Evolutionary conservation across 2,797 vertebrate species (phyloP).

Genomic region (Pangasius mekongensis): DNA sequence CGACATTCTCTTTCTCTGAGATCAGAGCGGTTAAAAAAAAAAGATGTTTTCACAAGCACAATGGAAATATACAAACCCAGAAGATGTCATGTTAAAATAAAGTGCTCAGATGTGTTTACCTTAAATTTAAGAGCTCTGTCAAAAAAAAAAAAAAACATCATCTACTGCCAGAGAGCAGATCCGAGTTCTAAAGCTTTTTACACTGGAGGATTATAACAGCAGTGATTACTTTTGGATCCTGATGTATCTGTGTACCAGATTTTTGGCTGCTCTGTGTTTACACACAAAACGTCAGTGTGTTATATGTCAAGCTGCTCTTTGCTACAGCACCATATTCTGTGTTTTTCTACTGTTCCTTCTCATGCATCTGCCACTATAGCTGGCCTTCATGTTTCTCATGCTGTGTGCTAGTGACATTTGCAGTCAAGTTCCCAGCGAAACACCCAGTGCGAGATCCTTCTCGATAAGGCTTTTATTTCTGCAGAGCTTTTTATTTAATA

Average conservation of each 20-base stretch:
- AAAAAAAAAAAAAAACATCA: not conserved
- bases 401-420: slow-evolving; percentile 35
- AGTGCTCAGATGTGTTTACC: slow-evolving; percentile 20
- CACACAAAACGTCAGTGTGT: not conserved
- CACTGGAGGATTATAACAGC: slow-evolving; percentile 15
- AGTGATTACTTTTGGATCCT: slow-evolving; percentile 33
- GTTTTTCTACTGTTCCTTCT: not conserved
- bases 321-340: slow-evolving; percentile 1
- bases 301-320: slow-evolving; percentile 21
- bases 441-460: slow-evolving; percentile 13
- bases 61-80: not conserved
- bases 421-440: slow-evolving; percentile 31
- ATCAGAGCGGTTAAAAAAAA: slow-evolving; percentile 29
- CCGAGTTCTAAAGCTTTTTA: slow-evolving; percentile 7
- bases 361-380: not conserved
- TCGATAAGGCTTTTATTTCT: slow-evolving; percentile 39
- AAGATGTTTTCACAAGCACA: not conserved
- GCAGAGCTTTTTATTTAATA: slow-evolving; percentile 39
- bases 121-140: not conserved
- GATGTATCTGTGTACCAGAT: slow-evolving; percentile 20
- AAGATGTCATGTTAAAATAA: slow-evolving; percentile 12
- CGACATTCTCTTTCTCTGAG: slow-evolving; percentile 50
- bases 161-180: slow-evolving; percentile 6
- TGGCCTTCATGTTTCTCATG: slow-evolving; percentile 29
- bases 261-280: slow-evolving; percentile 9